Evolutionary conservation across 2,113 vertebrate genomes (phyloP).

Genomic region (Vidua macroura): DNA sequence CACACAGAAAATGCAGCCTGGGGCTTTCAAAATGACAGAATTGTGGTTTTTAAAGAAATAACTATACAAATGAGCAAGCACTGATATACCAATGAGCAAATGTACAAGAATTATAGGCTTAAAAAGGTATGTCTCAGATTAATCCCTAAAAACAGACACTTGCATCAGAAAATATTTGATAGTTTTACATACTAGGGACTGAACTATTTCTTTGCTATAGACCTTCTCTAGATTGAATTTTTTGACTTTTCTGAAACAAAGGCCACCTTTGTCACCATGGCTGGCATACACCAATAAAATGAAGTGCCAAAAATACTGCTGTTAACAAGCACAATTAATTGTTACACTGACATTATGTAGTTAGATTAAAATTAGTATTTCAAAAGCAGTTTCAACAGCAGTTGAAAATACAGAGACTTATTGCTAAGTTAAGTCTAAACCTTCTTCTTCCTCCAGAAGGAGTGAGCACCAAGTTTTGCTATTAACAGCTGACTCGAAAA

Average conservation of each 20-base stretch:
- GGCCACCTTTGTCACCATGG: not conserved
- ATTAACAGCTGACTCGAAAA: not conserved
- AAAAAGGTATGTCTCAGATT: not conserved
- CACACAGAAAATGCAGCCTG: not conserved
- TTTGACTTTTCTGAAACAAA: not conserved
- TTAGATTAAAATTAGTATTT: not conserved
- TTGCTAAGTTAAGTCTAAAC: not conserved
- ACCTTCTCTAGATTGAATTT: not conserved
- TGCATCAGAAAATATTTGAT: not conserved
- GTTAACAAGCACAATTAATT: not conserved
- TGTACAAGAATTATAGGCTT: not conserved
- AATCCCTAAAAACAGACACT: not conserved
- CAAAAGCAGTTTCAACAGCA: not conserved
- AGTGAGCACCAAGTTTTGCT: not conserved
- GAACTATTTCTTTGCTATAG: not conserved
- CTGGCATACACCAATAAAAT: not conserved
- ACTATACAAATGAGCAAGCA: not conserved
- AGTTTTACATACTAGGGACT: not conserved
- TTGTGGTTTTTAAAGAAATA: not conserved
- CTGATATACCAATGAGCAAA: fast-evolving
- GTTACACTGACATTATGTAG: not conserved
- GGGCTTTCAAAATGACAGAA: not conserved
- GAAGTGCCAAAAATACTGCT: not conserved
- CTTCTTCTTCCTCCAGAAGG: not conserved
- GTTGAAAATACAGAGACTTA: not conserved